Base-by-base conservation (phyloP, 2,113 vertebrate species). In the Neopipo cinnamomea region DNA sequence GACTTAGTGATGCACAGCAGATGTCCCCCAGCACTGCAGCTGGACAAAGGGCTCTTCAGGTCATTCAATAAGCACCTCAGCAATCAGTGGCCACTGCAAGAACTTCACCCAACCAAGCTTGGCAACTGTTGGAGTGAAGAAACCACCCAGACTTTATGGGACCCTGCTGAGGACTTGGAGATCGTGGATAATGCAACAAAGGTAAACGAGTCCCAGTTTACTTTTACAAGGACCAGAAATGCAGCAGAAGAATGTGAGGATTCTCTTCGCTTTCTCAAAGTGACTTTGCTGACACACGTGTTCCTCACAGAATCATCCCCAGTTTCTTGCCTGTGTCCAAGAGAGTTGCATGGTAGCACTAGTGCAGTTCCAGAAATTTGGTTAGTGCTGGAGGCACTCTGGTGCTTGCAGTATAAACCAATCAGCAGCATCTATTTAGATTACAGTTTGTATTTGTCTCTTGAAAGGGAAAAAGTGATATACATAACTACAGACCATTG, bases 401-500 rank as follows among this genome's bases (percentile, higher is more conserved):
- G 28, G 11, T 59, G 33, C 35, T 87, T 46, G 47, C 28, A 46
- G 25, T 33, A 6, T 27, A 70, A 65, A 85, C 25, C 30, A n/a
- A 73, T 16, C 19, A 73, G 31, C 53, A 73, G 46, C 12, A 56
- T 11, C 49, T 47, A 50, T 15, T 59, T 42, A 47, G 18, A 46
- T 31, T 24, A 18, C 55, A 82, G 27, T 27, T 28, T 89, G 13
- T 47, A 46, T 53, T 76, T 73, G 47, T 24, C 25, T 68, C 68
- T 42, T 65, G 59, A 70, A 91, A 79, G 37, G 33, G n/a, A 39
- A 71, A 62, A 59, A 23, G 7, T 19, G 23, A 72, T 14, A 49
- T 3, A n/a, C 1, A 0, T 5, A 19, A 50, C 20, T 83, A 16
- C 39, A 89, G 37, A 41, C 59, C 31, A 23, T 1, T 24, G 1